Conservation (phyloP, 1,140 invertebrate species). For the Leptonema lineaticorne region DNA sequence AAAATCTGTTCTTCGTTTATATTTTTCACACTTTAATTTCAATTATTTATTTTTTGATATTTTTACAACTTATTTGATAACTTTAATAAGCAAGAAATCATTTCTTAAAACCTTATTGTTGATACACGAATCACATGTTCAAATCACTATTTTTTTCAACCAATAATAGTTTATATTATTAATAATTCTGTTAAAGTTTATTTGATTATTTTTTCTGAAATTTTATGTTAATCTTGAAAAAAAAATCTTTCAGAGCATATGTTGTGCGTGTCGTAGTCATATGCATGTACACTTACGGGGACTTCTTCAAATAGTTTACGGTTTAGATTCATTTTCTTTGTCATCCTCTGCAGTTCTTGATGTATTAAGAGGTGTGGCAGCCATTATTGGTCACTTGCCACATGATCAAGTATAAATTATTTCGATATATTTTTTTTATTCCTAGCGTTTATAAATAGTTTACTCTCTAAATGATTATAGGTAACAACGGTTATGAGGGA, state of each 20-base stretch:
- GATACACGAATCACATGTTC: too few relatives aligned
- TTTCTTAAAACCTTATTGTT: too few relatives aligned
- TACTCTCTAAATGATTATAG: constrained; percentile 43
- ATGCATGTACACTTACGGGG: constrained; percentile 80
- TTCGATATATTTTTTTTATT: neutral
- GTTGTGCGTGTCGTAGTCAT: constrained; percentile 74
- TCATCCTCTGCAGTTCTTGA: constrained; percentile 80
- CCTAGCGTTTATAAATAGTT: neutral
- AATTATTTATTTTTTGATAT: too few relatives aligned
- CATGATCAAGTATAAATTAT: constrained; percentile 55
- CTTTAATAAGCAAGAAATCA: too few relatives aligned
- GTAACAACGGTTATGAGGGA: constrained; percentile 73
- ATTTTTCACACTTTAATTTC: too few relatives aligned
- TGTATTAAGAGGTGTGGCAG: constrained; percentile 75
- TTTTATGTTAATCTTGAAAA: neutral
- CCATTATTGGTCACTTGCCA: constrained; percentile 67
- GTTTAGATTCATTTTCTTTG: constrained; percentile 77
- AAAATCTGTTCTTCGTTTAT: too few relatives aligned
- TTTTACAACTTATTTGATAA: too few relatives aligned
- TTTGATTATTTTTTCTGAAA: constrained; percentile 4
- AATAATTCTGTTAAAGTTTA: neutral
- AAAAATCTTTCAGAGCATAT: constrained; percentile 61
- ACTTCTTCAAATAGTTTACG: constrained; percentile 78
- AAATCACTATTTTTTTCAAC: too few relatives aligned
- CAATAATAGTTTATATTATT: too few relatives aligned